A percentile compares a stretch with the other conserved stretches of the same genome.
Conservation (phyloP, 2,797 vertebrate genomes). For the Sebastes iracundus region DNA sequence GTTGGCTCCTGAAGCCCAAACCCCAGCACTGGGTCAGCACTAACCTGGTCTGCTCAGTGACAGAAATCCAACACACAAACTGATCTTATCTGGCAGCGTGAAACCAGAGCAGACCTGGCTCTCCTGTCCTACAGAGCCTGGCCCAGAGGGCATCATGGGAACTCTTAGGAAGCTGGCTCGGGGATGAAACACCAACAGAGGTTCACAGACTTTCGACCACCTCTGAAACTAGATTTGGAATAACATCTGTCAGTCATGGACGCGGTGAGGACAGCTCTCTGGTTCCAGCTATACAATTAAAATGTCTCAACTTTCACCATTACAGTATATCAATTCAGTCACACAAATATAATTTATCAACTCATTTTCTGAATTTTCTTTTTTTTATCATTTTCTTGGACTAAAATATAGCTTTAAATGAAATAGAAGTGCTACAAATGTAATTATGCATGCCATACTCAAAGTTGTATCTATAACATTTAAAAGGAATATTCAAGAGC, state of each 20-base stretch:
- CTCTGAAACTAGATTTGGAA: constrained; percentile 57
- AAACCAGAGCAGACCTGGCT: constrained; percentile 73
- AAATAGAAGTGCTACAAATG: not conserved
- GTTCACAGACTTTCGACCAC: constrained; percentile 44
- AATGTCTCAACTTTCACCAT: constrained; percentile 6
- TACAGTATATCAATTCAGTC: not conserved
- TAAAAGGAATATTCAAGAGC: not conserved
- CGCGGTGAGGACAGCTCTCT: constrained; percentile 13
- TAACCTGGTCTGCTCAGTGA: constrained; percentile 56
- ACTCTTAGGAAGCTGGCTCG: constrained; percentile 41
- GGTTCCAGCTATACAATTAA: constrained; percentile 21
- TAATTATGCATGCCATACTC: not conserved
- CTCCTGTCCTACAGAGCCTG: constrained; percentile 55
- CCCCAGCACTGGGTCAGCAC: constrained; percentile 48
- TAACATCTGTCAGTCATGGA: constrained; percentile 69
- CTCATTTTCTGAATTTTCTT: not conserved
- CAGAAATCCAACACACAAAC: constrained; percentile 69
- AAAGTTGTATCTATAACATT: not conserved
- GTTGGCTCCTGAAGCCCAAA: constrained; percentile 58
- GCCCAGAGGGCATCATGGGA: constrained; percentile 68
- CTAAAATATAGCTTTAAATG: not conserved
- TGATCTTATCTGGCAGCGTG: constrained; percentile 75
- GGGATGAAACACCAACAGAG: constrained; percentile 54
- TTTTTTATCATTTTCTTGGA: not conserved
- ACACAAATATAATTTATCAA: not conserved